Base-by-base conservation (phyloP, 1,140 invertebrate species). In the Popillia japonica region DNA sequence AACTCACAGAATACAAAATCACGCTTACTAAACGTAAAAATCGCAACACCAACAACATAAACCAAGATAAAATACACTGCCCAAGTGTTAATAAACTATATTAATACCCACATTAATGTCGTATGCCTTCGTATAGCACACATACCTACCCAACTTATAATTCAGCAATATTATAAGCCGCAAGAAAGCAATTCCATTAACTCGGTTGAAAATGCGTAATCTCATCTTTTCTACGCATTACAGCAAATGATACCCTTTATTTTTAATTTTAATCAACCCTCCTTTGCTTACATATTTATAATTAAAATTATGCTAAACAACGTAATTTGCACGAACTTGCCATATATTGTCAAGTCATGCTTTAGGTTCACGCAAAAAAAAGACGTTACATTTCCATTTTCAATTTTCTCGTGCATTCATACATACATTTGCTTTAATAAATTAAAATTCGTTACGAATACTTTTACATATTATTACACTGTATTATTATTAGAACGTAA, bases 231-330 rank as follows among this genome's bases (percentile, higher is more conserved):
- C n/a, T 55, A 17, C 14, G 48, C 14, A 55, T 14, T n/a, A 55
- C 48, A n/a, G 17, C 61, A 68, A 4, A 68, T 68, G 22, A 27
- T 68, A 68, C 9, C 14, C 22, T 34, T 48, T 48, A 14, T 48
- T 68, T 68, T 68, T 22, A 68, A 20, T 27, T 2, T 68, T 68
- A 68, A 27, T 68, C 23, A 68, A 11, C 61, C 61, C 14, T 68
- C 20, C 20, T 23, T 55, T 55, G 14, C 14, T 55, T 14, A 34
- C 4, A 34, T 17, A 6, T 55, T 55, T 55, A 17, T 55, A 55
- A 55, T 20, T 55, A 55, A 55, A 55, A 55, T 17, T 55, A 17
- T n/a, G 27, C 27, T 34, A 34, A 34, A 34, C 27, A 34, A 34
- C 27, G 27, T 34, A 34, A 34, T 34, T 34, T 34, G 27, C 27